phyloP scores from a whole-genome alignment of 2,113 vertebrate species.

The Girardinichthys multiradiatus region DNA sequence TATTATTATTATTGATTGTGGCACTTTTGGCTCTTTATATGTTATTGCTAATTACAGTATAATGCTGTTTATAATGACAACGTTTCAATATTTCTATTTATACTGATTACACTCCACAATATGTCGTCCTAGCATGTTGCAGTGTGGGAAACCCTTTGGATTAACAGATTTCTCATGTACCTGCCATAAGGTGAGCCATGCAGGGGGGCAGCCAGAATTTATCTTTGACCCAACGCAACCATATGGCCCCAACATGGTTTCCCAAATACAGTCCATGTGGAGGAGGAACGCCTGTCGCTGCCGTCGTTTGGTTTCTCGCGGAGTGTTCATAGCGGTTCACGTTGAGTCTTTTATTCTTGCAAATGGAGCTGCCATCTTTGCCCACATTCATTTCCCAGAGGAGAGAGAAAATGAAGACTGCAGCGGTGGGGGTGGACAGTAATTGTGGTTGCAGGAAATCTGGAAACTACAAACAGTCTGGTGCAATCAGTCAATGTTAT shows the following conservation, averaged over 20 bases:
- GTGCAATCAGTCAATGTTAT: conserved; percentile 12
- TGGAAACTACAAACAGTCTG: conserved; percentile 20
- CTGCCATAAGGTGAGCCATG: conserved; percentile 66
- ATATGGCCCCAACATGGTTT: conserved; percentile 57
- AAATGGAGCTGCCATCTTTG: conserved; percentile 31
- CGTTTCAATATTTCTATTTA: conserved; percentile 20
- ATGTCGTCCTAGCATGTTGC: conserved; percentile 46
- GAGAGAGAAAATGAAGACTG: conserved; percentile 11
- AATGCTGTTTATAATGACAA: not conserved
- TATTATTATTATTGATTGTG: not conserved
- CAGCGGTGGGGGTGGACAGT: not conserved
- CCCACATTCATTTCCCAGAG: conserved; percentile 6
- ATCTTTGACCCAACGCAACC: conserved; percentile 62
- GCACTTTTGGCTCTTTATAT: not conserved
- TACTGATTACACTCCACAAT: conserved; percentile 41
- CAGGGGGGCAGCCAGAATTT: conserved; percentile 55
- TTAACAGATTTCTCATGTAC: conserved; percentile 56
- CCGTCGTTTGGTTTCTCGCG: conserved; percentile 41
- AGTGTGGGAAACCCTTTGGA: conserved; percentile 45
- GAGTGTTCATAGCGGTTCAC: conserved; percentile 27
- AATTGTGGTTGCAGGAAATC: not conserved
- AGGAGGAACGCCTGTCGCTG: conserved; percentile 33
- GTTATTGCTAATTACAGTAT: not conserved
- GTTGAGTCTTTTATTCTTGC: conserved; percentile 32
- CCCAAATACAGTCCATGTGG: conserved; percentile 62